These are phyloP conservation scores for Neoaliturus tenellus DNA, from an alignment of 2,888 invertebrate species.

Conservation along the genomic window DNA sequence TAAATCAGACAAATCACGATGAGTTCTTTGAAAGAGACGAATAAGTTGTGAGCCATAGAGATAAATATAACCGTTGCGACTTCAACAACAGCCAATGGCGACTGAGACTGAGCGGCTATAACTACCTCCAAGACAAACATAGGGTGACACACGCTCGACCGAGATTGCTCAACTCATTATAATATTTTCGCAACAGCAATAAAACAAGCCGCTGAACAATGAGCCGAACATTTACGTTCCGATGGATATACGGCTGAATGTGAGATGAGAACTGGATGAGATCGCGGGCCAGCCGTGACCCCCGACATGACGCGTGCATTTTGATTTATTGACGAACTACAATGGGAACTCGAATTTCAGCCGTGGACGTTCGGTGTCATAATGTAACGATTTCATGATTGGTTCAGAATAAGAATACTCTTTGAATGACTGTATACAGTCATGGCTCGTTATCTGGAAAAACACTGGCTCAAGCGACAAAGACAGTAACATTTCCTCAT, in stretches of 20 bases:
- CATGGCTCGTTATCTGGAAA: no score
- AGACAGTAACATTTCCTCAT: no score
- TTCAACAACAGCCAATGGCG: not conserved
- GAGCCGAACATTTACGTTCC: constrained; percentile 9
- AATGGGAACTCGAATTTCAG: not conserved
- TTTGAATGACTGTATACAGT: no score
- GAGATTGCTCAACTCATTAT: not conserved
- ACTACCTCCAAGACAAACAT: constrained; percentile 1
- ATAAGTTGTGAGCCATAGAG: not conserved
- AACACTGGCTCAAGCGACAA: no score
- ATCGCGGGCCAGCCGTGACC: not conserved
- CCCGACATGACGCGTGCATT: not conserved
- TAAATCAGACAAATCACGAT: no score
- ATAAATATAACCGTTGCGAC: not conserved
- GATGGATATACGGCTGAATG: constrained; percentile 1
- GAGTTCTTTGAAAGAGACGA: no score
- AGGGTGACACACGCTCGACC: not conserved
- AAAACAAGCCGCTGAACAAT: constrained; percentile 19
- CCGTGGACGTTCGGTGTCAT: not conserved
- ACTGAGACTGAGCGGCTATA: not conserved
- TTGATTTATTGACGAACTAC: not conserved
- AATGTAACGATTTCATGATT: not conserved
- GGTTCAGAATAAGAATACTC: no score
- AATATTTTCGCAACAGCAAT: constrained; percentile 25
- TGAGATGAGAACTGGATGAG: not conserved